Evolutionary conservation across 30 jellyfish, hydroid and myxozoan genomes (phyloP), one percentile per base, ranked within the genome.

Genomic region (Cassiopea andromeda): DNA sequence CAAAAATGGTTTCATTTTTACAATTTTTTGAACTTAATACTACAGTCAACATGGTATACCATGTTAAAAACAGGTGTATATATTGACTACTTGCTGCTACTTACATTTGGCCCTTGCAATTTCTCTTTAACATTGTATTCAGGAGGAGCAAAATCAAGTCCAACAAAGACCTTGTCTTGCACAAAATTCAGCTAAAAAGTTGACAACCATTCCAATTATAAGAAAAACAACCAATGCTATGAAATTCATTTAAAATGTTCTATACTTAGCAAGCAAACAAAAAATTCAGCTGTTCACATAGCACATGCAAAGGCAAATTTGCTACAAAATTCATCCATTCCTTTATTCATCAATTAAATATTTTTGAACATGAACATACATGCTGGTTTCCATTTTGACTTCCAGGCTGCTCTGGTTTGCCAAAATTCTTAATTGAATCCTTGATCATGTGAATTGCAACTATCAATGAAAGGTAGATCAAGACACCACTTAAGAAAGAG

Each of bases 151-250:
- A 81, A 61, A 44, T 89, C 97, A 3, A 94, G 67, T 1, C 98
- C 98, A 61, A 94, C 98, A 90, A 89, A 94, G 46, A 94, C 92
- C 75, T 90, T 94, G 76, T 94, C 97, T 82, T 94, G 98, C 0
- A 85, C 93, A 82, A 64, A 94, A 77, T 87, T 79, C 64, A 66
- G 58, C 95, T 88, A 77, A 17, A 88, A 66, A 43, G 4, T 9
- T 3, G 7, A 49, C 44, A 45, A 48, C 61, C 3, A n/a, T 27
- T 27, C 38, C 38, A 27, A 68, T 16, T 38, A 60, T 43, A 2
- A 12, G 9, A 17, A 57, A 16, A 46, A 10, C 9, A 14, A 10
- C 38, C 54, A 72, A 17, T 68, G 7, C 47, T 5, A 5, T 19
- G 15, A 66, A 19, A 14, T 66, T 66, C 75, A 66, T 16, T 66